Base-by-base conservation (phyloP, 2,888 invertebrate genomes). In the Plebejus argus region DNA sequence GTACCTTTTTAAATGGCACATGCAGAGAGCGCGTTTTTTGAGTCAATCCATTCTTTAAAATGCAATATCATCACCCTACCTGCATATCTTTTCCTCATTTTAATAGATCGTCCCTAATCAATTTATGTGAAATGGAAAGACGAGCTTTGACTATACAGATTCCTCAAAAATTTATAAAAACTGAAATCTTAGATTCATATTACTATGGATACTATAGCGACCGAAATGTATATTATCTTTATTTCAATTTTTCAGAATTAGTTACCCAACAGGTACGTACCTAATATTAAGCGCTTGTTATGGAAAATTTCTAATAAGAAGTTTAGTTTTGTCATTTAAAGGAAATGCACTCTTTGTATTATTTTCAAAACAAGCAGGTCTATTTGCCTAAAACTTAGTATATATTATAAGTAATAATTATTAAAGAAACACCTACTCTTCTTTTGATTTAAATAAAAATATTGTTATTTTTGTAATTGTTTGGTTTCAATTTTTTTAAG, bases 1-100 rank as follows among this genome's bases (percentile, higher is more conserved):
- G 84, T 84, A 87, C 84, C 90, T 90, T 93, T 91, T 91, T 91
- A 93, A 94, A 94, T 94, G 93, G 94, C 94, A 93, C 92, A 93
- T 93, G 92, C 90, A 92, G 90, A 89, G 88, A 88, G 86, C 85
- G 88, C 89, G 92, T 92, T 92, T 91, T 87, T 83, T 81, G 81
- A 83, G 84, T 84, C 85, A 82, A 87, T 86, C 86, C 87, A 86
- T 89, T 85, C 86, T 87, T 88, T 91, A 92, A 92, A 93, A 93
- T 85, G 92, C 93, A 92, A 89, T 91, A 91, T 94, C 94, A 93
- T 90, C 90, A 88, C 86, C 81, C 87, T 93, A 93, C 93, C 93
- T 93, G 93, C 86, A 86, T 86, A 86, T 83, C 86, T 85, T 84
- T 84, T 86, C 88, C 85, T 91, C 88, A 86, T 89, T 89, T 90